phyloP scores from a whole-genome alignment of 2,888 invertebrate genomes.

The Cerastoderma edule region DNA sequence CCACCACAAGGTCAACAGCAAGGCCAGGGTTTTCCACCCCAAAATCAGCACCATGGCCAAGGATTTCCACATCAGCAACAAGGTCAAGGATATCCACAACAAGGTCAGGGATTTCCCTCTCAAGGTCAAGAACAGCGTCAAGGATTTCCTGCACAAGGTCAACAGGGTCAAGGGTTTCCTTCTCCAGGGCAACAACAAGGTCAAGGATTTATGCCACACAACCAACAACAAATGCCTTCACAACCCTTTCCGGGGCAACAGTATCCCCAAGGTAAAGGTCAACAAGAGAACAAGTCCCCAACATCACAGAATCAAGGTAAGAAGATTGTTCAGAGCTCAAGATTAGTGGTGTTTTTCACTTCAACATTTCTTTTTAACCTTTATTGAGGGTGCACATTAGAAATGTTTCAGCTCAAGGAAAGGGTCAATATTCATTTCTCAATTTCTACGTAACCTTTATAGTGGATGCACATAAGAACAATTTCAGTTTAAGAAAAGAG shows the following conservation, averaged over 20 bases:
- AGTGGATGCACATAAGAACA: too few relatives aligned
- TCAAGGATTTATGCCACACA: conserved; percentile 39
- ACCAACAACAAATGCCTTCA: conserved; percentile 33
- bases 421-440: too few relatives aligned
- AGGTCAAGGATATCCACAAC: conserved; percentile 29
- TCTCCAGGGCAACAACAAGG: conserved; percentile 39
- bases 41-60: conserved; percentile 33
- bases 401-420: too few relatives aligned
- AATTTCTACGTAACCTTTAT: too few relatives aligned
- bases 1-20: conserved; percentile 32
- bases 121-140: conserved; percentile 38
- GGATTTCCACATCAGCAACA: background rate
- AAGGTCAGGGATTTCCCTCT: conserved; percentile 17
- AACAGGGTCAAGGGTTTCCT: conserved; percentile 30
- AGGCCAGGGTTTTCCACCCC: conserved; percentile 40
- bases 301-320: conserved; percentile 42
- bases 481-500: too few relatives aligned
- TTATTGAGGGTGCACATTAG: too few relatives aligned
- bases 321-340: too few relatives aligned
- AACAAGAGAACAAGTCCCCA: conserved; percentile 50
- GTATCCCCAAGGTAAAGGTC: conserved; percentile 32
- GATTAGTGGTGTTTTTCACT: too few relatives aligned
- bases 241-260: conserved; percentile 38
- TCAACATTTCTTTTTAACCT: too few relatives aligned
- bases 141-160: conserved; percentile 41